These are phyloP conservation scores for Drosophila burlai DNA, from an alignment of 1,140 invertebrate genomes.

Conservation along the genomic window DNA sequence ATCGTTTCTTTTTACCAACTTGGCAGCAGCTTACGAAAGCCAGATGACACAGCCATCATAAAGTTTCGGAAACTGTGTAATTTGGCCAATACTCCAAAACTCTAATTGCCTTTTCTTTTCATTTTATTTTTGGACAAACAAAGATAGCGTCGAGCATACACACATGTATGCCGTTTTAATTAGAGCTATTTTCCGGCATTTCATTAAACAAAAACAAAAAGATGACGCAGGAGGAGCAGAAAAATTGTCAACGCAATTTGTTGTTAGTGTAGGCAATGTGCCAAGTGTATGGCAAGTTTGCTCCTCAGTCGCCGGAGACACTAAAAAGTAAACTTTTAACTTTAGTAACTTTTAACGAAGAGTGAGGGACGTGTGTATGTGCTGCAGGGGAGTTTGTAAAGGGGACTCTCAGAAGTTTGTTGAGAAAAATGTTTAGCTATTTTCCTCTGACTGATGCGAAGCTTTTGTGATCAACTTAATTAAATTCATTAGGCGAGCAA, in stretches of 20 bases:
- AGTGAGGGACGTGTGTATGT: conserved; percentile 29
- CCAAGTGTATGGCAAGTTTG: conserved; percentile 54
- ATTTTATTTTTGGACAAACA: conserved; percentile 1
- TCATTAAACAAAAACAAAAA: conserved; percentile 32
- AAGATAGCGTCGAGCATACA: conserved; percentile 8
- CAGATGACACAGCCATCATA: conserved; percentile 67
- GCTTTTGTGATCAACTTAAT: conserved; percentile 77
- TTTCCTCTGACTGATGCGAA: conserved; percentile 49
- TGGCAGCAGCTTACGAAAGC: conserved; percentile 41
- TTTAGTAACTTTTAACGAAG: conserved; percentile 71
- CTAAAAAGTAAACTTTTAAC: conserved; percentile 62
- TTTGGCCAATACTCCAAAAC: conserved; percentile 26
- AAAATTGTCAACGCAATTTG: conserved; percentile 41
- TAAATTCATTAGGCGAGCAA: conserved; percentile 69
- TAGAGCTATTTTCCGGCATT: conserved; percentile 73
- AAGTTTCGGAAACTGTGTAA: conserved; percentile 54
- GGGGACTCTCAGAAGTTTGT: conserved; percentile 46
- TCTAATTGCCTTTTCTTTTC: conserved; percentile 46
- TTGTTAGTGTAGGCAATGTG: conserved; percentile 62
- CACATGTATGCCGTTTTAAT: conserved; percentile 69
- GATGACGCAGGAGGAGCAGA: conserved; percentile 3
- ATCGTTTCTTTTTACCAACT: conserved; percentile 33
- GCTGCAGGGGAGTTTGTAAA: conserved; percentile 26
- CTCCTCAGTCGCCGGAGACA: conserved; percentile 26
- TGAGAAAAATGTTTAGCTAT: conserved; percentile 66